phyloP scores from a whole-genome alignment of 2,888 invertebrate species.

The Acleris laterana region DNA sequence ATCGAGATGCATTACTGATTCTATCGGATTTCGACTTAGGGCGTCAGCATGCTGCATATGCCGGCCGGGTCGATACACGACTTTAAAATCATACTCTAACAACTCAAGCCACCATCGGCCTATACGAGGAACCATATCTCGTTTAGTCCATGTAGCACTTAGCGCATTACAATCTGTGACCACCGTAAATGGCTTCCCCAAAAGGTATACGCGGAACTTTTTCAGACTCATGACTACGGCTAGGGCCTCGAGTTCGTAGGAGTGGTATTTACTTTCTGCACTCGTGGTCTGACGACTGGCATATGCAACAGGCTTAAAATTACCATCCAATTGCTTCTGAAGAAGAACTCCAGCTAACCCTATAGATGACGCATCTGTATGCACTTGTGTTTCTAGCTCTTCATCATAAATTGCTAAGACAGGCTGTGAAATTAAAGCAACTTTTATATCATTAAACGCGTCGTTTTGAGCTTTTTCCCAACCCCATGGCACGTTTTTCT shows the following conservation, averaged over 20 bases:
- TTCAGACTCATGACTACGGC: constrained; percentile 37
- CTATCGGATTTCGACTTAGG: too few species aligned
- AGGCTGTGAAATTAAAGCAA: too few species aligned
- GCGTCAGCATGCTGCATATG: too few species aligned
- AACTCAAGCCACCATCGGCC: constrained; percentile 39
- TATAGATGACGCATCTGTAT: too few species aligned
- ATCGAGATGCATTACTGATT: too few species aligned
- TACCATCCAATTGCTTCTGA: not conserved
- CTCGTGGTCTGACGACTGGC: constrained; percentile 8
- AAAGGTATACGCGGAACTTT: constrained; percentile 34
- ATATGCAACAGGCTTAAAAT: constrained; percentile 18
- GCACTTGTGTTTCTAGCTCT: too few species aligned
- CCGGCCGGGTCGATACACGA: too few species aligned
- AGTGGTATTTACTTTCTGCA: constrained; percentile 35
- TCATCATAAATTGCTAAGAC: too few species aligned
- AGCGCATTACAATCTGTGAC: constrained; percentile 16
- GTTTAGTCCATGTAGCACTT: constrained; percentile 30
- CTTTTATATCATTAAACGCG: too few species aligned
- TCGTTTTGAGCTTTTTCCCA: too few species aligned
- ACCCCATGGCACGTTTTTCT: too few species aligned
- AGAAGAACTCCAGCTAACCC: too few species aligned
- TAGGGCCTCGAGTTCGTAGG: constrained; percentile 38
- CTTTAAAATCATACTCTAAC: constrained; percentile 32
- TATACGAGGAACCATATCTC: constrained; percentile 38
- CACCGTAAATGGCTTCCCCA: constrained; percentile 12